Evolutionary conservation across 2,888 invertebrate genomes (phyloP), one percentile per base, ranked within the genome.

Genomic region (Neuroscelio doddi): DNA sequence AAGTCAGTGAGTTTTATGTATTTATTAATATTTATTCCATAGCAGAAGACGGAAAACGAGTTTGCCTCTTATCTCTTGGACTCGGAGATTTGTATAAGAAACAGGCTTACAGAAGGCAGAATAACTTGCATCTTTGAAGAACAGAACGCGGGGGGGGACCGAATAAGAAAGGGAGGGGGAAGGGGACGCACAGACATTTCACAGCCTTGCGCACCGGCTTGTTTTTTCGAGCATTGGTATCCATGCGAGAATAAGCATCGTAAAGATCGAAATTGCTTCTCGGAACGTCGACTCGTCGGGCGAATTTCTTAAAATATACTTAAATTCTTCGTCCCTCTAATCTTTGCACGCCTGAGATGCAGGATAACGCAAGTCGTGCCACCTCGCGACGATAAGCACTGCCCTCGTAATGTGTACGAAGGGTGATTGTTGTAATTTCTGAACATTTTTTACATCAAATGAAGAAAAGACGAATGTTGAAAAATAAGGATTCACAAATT

Each of bases 241-340:
- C 27, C 27, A 14, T 29, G 29, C 44, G 44, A 44, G 44, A 44
- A 73, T 80, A 80, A 78, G 78, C 80, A 77, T 80, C 79, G 78
- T 80, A 80, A 80, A 80, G 75, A 79, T 78, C 74, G 74, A 75
- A 79, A 80, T 79, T 77, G 76, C 73, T 80, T 80, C 80, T 77
- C 55, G 72, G 79, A 80, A 80, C 69, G 68, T 76, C 67, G 71
- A 59, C 66, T 52, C 51, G 65, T 73, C 70, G 70, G 74, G 70
- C 71, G 75, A 74, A 74, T 71, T 74, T 75, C 77, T 77, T 75
- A 75, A 77, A 76, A 76, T 77, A 76, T 63, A 73, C 74, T 68
- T 29, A 27, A 44, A 44, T 41, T 41, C 41, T 10, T 10, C 41
- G 24, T 41, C 26, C 41, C 24, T 41, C 41, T 41, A 41, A 41